Conservation (phyloP, 2,888 invertebrate genomes). For the Diplazon laetatorius region DNA sequence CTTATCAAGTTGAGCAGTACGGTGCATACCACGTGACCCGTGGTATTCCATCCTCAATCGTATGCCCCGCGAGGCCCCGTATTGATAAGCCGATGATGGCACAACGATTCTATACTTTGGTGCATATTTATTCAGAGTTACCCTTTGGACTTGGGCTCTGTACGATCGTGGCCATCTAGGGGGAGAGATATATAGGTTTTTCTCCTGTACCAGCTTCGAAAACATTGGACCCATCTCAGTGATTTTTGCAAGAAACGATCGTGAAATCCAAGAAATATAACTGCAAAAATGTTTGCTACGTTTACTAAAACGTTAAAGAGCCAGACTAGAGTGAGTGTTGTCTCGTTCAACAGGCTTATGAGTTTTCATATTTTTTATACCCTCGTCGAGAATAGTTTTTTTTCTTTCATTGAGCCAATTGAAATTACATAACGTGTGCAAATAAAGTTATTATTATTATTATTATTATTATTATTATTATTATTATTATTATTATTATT, state of each 20-base stretch:
- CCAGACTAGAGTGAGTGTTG: constrained; percentile 51
- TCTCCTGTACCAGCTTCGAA: no score
- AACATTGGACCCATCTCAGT: background rate
- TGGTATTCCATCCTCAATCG: no score
- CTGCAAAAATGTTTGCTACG: constrained; percentile 53
- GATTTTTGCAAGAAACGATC: background rate
- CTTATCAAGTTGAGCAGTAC: no score
- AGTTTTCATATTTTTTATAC: background rate
- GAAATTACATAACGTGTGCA: constrained; percentile 26
- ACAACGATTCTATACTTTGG: no score
- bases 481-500: no score
- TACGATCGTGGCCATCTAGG: constrained; percentile 20
- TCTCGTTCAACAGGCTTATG: background rate
- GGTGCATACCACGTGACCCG: no score
- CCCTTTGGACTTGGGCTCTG: constrained; percentile 48
- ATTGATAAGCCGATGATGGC: no score
- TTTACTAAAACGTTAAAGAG: constrained; percentile 55
- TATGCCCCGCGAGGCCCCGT: no score
- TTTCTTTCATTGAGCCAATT: background rate
- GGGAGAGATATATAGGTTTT: constrained; percentile 19
- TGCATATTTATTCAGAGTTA: constrained; percentile 35
- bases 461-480: no score
- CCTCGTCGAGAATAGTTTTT: background rate
- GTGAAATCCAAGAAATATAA: background rate
- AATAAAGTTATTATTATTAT: background rate